Base-by-base conservation (phyloP, 2,888 invertebrate species). In the Sicus ferrugineus region DNA sequence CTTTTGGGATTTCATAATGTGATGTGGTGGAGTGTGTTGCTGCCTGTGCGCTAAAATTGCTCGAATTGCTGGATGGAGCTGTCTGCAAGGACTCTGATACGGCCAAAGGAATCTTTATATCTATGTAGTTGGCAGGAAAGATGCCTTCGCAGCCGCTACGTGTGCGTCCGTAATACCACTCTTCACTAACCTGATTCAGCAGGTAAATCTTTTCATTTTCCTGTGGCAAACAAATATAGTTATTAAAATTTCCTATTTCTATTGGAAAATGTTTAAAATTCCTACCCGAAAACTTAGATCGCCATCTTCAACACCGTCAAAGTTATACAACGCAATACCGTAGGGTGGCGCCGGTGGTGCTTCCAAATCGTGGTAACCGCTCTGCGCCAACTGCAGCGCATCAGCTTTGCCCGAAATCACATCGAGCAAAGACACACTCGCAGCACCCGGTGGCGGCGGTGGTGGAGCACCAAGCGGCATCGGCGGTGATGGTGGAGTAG, bases 401-500 rank as follows among this genome's bases (percentile, higher is more conserved):
- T 84, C 85, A 28, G 79, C 79, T 70, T 80, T 79, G 38, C 83
- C 83, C 2, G 76, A 74, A 62, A 83, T 82, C 3, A 83, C 82
- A 84, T 88, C 81, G 56, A 83, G 70, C 67, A 81, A 67, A 78
- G 80, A 86, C 6, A 54, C 65, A 63, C 38, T 80, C 16, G 82
- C 79, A 91, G 92, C 21, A 91, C 91, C 56, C 91, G 90, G 82
- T 1, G 93, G 93, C 3, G 92, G 92, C 54, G 92, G 90, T 1
- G 93, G 93, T 2, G 94, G 92, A 7, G 93, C 93, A 74, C 91
- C 87, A 50, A 88, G 89, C 9, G 94, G 94, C 93, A 94, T 93
- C 0, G 94, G 93, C 0, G 91, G 92, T 26, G 92, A 92, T 2
- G 86, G 82, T 73, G 89, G 88, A 3, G 78, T 76, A 21, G 64